These are phyloP conservation scores for Pelmatolapia mariae DNA, from an alignment of 2,113 vertebrate species.

Conservation along the genomic window DNA sequence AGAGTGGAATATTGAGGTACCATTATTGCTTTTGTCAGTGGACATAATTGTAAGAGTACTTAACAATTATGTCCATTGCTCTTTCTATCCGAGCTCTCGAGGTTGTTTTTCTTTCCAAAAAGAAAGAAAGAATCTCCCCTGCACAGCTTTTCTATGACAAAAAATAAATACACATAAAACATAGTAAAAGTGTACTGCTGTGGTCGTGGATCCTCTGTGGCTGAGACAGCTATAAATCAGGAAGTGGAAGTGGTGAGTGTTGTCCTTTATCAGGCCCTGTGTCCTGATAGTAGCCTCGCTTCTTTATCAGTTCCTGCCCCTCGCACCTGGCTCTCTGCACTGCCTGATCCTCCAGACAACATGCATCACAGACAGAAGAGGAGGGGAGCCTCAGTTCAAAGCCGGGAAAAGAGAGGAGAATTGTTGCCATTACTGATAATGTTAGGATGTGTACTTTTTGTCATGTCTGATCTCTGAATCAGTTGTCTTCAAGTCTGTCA, in stretches of 20 bases:
- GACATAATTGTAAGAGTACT: too few relatives aligned
- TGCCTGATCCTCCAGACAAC: conserved; percentile 46
- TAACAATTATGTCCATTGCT: background rate
- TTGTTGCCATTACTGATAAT: conserved; percentile 5
- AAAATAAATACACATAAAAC: conserved; percentile 22
- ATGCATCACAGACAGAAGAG: background rate
- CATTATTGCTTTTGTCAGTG: background rate
- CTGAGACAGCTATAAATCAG: conserved; percentile 51
- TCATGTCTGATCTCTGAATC: background rate
- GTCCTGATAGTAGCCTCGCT: conserved; percentile 53
- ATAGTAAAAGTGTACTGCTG: background rate
- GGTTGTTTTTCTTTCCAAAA: background rate
- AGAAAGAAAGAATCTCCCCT: background rate
- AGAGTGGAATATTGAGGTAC: background rate
- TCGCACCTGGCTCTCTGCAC: conserved; percentile 43
- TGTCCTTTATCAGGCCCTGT: conserved; percentile 54
- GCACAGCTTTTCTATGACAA: background rate
- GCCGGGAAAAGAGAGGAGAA: background rate
- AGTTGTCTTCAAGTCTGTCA: background rate
- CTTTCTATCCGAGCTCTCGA: background rate
- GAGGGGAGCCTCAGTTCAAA: conserved; percentile 15
- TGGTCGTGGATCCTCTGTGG: background rate
- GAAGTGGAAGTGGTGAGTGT: conserved; percentile 26
- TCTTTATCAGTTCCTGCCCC: conserved; percentile 59
- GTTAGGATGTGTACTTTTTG: conserved; percentile 8